phyloP scores from a whole-genome alignment of 2,888 invertebrate genomes.

The Rosalia funebris region DNA sequence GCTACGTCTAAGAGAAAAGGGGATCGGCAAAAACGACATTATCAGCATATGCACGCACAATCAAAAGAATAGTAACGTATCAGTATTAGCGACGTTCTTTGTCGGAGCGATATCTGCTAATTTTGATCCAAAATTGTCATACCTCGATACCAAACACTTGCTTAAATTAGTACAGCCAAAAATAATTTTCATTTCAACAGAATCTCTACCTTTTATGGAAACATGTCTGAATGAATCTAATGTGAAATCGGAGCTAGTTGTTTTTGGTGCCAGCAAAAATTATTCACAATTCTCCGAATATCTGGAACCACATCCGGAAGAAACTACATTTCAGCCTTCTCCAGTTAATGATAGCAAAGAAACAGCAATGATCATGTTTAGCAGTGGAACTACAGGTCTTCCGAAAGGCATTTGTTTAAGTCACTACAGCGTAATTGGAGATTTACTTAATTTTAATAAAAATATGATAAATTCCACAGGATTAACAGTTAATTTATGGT shows the following conservation, averaged over 20 bases:
- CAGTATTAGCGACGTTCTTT: conserved; percentile 65
- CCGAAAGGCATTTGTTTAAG: conserved; percentile 52
- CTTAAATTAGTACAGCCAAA: conserved; percentile 36
- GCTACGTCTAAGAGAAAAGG: conserved; percentile 28
- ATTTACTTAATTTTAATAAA: background rate
- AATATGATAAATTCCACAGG: background rate
- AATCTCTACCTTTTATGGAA: conserved; percentile 33
- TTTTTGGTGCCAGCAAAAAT: conserved; percentile 46
- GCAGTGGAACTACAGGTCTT: conserved; percentile 55
- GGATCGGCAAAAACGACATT: conserved; percentile 33
- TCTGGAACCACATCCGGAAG: conserved; percentile 33
- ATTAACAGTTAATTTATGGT: conserved; percentile 12
- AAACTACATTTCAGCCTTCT: conserved; percentile 45
- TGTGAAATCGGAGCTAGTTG: conserved; percentile 43
- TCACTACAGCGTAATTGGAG: conserved; percentile 21
- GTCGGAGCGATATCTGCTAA: conserved; percentile 58
- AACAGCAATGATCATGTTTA: conserved; percentile 51
- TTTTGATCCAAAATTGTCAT: conserved; percentile 50
- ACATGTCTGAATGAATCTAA: conserved; percentile 38
- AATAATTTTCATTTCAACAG: conserved; percentile 37
- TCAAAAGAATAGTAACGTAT: conserved; percentile 51
- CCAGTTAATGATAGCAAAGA: conserved; percentile 33
- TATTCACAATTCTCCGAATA: conserved; percentile 40
- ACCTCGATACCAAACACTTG: conserved; percentile 39
- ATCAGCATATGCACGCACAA: conserved; percentile 33